These are phyloP conservation scores for Leptodactylus fuscus DNA, from an alignment of 2,113 vertebrate genomes.

Conservation along the genomic window DNA sequence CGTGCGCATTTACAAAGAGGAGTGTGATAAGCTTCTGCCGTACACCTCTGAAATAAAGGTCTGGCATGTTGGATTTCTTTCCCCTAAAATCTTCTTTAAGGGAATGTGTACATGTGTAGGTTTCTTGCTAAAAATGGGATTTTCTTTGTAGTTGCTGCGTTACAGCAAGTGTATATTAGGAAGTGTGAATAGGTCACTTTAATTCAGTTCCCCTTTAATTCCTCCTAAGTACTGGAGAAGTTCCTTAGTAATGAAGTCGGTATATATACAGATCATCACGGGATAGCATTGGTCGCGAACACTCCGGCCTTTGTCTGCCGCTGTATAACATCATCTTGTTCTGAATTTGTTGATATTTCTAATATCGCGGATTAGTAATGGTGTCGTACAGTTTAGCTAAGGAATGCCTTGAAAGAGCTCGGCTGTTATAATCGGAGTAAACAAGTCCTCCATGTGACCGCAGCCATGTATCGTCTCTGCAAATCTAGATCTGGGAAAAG, in stretches of 20 bases:
- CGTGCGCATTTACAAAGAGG: too few species aligned
- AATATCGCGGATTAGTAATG: neutral
- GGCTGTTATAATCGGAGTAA: neutral
- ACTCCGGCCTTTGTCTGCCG: neutral
- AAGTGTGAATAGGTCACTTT: neutral
- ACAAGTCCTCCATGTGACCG: slow-evolving; percentile 10
- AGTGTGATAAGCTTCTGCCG: too few species aligned
- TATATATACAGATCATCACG: too few species aligned
- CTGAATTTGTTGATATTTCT: slow-evolving; percentile 14
- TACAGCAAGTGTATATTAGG: neutral
- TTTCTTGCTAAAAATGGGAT: too few species aligned
- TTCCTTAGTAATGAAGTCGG: too few species aligned
- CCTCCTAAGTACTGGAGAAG: neutral
- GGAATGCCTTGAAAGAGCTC: neutral
- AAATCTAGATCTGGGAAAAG: neutral
- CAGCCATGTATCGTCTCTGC: neutral
- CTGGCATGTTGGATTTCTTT: too few species aligned
- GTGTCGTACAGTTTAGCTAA: neutral
- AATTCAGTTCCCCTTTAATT: neutral
- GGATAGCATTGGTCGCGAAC: too few species aligned
- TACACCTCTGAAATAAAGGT: too few species aligned
- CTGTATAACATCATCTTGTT: too few species aligned
- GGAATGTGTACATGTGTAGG: too few species aligned
- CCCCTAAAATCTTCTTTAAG: too few species aligned
- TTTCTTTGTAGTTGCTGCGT: too few species aligned